Percentiles rank a stretch among this genome's conserved stretches.
Evolutionary conservation across 1,140 invertebrate species (phyloP).

Genomic region (Acromyrmex charruanus): DNA sequence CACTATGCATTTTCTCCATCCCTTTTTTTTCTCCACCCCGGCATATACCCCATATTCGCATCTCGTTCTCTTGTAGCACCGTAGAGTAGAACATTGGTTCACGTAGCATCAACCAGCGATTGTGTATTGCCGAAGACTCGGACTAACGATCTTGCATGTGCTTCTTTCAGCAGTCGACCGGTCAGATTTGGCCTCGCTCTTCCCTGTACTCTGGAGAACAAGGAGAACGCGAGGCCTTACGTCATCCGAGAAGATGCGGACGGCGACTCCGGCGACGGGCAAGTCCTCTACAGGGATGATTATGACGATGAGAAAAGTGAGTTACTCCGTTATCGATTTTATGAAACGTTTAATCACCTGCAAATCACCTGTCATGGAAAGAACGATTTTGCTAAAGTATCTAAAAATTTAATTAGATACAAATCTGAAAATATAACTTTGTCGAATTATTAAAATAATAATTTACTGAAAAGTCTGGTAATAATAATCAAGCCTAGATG

Average conservation of each 20-base stretch:
- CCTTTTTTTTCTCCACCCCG: too few relatives aligned
- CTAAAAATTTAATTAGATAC: too few relatives aligned
- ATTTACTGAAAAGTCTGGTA: too few relatives aligned
- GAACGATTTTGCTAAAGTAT: too few relatives aligned
- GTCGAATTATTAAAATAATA: too few relatives aligned
- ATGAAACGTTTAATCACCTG: neutral
- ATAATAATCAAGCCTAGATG: too few relatives aligned
- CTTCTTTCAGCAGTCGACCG: conserved; percentile 90
- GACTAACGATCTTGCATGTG: conserved; percentile 18
- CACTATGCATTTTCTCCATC: conserved; percentile 50
- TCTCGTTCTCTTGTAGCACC: conserved; percentile 63
- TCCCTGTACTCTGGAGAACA: conserved; percentile 93
- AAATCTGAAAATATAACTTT: too few relatives aligned
- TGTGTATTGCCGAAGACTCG: too few relatives aligned
- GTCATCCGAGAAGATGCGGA: conserved; percentile 89
- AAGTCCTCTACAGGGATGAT: conserved; percentile 92
- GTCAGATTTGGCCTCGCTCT: conserved; percentile 91
- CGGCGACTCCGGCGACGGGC: conserved; percentile 89
- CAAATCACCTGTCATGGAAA: neutral
- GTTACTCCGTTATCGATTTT: conserved; percentile 61
- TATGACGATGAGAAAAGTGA: conserved; percentile 90
- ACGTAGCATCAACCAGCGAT: conserved; percentile 73
- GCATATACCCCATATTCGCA: conserved; percentile 62
- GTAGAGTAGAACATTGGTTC: conserved; percentile 84
- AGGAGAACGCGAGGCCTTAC: conserved; percentile 94